phyloP scores from a whole-genome alignment of 2,113 vertebrate genomes.

The Pomatorhinus ruficollis region DNA sequence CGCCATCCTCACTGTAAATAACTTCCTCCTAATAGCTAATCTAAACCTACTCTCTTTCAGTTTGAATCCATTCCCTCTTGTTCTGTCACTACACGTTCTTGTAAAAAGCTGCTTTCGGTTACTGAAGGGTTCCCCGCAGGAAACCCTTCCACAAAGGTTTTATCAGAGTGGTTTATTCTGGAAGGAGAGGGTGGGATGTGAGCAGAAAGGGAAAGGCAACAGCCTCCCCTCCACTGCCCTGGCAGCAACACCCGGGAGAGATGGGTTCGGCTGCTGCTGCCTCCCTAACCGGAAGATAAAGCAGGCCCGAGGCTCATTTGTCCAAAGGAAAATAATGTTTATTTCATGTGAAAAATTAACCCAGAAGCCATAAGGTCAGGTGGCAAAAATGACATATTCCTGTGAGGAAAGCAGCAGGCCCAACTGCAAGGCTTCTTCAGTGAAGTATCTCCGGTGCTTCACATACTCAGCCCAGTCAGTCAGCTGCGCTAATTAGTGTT shows the following conservation, averaged over 20 bases:
- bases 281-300: neutral
- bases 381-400: neutral
- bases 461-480: rapidly evolving
- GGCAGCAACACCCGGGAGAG: rapidly evolving
- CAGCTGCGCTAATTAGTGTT: too few species aligned
- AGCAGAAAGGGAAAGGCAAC: neutral
- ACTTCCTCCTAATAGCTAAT: neutral
- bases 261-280: rapidly evolving
- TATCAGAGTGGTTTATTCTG: rapidly evolving
- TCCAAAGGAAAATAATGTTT: neutral
- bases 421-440: neutral
- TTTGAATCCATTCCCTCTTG: neutral
- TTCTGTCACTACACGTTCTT: neutral
- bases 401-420: neutral
- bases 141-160: neutral
- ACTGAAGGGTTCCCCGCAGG: too few species aligned
- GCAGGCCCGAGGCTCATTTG: neutral
- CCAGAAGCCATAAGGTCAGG: neutral
- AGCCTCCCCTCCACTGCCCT: rapidly evolving
- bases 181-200: rapidly evolving
- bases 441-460: neutral
- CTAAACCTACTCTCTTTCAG: neutral
- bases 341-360: neutral
- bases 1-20: neutral
- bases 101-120: neutral